These are phyloP conservation scores for Otolemur garnettii DNA, from an alignment of 2,113 vertebrate genomes.

Conservation along the genomic window DNA sequence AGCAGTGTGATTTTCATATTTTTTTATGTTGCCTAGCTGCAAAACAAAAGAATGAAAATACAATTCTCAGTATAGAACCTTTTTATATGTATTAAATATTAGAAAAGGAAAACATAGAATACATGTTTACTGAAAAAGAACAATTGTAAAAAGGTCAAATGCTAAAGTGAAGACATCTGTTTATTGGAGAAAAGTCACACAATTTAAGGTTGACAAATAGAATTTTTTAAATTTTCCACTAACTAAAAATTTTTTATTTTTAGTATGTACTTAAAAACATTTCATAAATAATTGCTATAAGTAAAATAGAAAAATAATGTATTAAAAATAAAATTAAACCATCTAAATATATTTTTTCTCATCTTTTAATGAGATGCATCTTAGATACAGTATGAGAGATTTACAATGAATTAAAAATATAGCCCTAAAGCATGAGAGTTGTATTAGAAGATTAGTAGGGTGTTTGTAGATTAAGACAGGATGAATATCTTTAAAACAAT, in stretches of 20 bases:
- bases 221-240: not conserved
- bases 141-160: not conserved
- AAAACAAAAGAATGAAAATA: not conserved
- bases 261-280: not conserved
- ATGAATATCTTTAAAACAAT: not conserved
- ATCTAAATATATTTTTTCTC: not conserved
- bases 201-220: conserved; percentile 16
- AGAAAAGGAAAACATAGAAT: not conserved
- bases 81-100: not conserved
- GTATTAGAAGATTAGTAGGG: not conserved
- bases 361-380: not conserved
- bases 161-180: not conserved
- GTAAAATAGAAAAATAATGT: not conserved
- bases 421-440: not conserved
- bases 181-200: not conserved
- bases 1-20: not conserved
- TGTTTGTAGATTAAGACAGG: not conserved
- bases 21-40: not conserved
- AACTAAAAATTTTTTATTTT: not conserved
- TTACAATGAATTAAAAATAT: conserved; percentile 1
- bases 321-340: conserved; percentile 24
- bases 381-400: not conserved
- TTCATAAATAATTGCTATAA: not conserved
- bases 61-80: not conserved
- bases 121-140: not conserved